These are phyloP conservation scores for Gymnopithys bicolor DNA, from an alignment of 2,797 vertebrate species.

Conservation along the genomic window DNA sequence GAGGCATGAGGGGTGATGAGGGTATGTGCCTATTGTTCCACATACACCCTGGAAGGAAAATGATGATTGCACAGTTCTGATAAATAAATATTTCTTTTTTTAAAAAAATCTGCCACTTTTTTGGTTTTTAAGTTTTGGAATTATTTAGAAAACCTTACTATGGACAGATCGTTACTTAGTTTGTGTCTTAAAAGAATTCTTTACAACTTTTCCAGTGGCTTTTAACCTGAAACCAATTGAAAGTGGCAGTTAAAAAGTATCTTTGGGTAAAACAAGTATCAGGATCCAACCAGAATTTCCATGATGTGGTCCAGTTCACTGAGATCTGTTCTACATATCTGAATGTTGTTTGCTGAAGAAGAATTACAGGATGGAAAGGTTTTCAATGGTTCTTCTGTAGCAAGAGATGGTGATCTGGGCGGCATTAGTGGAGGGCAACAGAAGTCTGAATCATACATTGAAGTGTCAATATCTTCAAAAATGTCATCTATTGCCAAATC, in stretches of 20 bases:
- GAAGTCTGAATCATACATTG: conserved; percentile 88
- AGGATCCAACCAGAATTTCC: conserved; percentile 88
- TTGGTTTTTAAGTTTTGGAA: conserved; percentile 50
- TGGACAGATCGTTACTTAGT: neutral
- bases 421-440: conserved; percentile 74
- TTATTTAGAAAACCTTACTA: conserved; percentile 41
- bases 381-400: conserved; percentile 81
- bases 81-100: conserved; percentile 67
- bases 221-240: conserved; percentile 60
- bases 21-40: conserved; percentile 47
- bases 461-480: conserved; percentile 91
- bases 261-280: conserved; percentile 75
- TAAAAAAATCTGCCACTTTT: conserved; percentile 32
- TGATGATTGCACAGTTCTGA: conserved; percentile 74
- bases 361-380: conserved; percentile 75
- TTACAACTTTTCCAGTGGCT: conserved; percentile 58
- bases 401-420: conserved; percentile 67
- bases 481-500: conserved; percentile 88
- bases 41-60: conserved; percentile 63
- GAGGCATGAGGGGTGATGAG: conserved; percentile 52
- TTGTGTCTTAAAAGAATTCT: conserved; percentile 28
- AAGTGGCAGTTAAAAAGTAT: conserved; percentile 61
- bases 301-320: conserved; percentile 91
- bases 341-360: conserved; percentile 75
- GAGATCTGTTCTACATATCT: conserved; percentile 84